Conservation (phyloP, 2,888 invertebrate genomes). For the Synergus itoensis region DNA sequence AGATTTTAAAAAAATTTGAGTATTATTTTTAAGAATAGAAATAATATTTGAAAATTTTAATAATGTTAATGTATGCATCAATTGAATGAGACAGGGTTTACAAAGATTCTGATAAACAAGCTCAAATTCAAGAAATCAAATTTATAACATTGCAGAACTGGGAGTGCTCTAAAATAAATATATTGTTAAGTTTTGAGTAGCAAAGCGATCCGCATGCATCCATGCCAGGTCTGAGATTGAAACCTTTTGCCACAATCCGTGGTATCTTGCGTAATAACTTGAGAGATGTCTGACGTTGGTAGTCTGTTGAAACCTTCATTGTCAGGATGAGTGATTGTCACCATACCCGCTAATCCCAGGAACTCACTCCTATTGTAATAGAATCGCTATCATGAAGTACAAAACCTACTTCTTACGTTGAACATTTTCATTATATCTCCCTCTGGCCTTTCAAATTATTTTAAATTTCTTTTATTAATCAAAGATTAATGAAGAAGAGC, state of each 20-base stretch:
- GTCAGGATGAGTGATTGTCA: constrained; percentile 85
- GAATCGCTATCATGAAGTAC: constrained; percentile 59
- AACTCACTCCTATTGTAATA: constrained; percentile 82
- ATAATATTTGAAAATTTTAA: neutral
- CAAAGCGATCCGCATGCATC: constrained; percentile 61
- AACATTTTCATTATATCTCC: neutral
- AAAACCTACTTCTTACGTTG: constrained; percentile 43
- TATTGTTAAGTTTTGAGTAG: constrained; percentile 40
- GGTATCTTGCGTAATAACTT: constrained; percentile 68
- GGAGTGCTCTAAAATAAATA: constrained; percentile 24
- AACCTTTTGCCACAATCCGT: constrained; percentile 75
- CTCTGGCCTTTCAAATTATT: constrained; percentile 32
- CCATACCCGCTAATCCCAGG: constrained; percentile 86
- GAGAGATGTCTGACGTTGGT: constrained; percentile 67
- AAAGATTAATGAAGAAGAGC: neutral
- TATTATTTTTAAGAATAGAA: too few relatives aligned
- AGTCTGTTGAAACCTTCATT: constrained; percentile 72
- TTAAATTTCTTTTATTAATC: neutral
- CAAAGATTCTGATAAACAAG: neutral
- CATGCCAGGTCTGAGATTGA: constrained; percentile 63
- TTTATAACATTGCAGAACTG: neutral
- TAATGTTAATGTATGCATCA: neutral
- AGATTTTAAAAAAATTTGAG: too few relatives aligned
- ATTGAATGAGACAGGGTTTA: neutral
- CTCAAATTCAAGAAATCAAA: neutral